Evolutionary conservation across 2,888 invertebrate genomes (phyloP).

Genomic region (Leptopterna dolabrata): DNA sequence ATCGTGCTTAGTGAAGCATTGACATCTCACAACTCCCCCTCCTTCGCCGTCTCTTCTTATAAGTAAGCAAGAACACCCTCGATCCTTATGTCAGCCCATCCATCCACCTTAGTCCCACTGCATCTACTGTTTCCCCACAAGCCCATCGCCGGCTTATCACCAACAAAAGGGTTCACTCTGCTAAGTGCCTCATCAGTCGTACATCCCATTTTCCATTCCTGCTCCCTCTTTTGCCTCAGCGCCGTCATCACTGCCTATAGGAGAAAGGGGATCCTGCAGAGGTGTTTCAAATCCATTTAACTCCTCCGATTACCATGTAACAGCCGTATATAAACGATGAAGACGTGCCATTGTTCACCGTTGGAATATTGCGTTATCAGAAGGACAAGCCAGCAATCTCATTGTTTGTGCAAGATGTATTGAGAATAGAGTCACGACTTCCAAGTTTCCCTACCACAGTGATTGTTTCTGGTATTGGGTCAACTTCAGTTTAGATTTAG

Average conservation of each 20-base stretch:
- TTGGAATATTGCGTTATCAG: not conserved
- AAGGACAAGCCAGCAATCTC: not conserved
- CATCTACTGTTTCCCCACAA: not conserved
- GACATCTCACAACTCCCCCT: not conserved
- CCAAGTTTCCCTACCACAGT: not conserved
- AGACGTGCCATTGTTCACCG: not conserved
- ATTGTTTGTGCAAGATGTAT: not conserved
- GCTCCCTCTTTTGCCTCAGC: not conserved
- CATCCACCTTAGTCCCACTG: not conserved
- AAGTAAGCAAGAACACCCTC: not conserved
- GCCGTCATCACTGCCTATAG: not conserved
- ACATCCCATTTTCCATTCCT: not conserved
- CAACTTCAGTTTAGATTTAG: too few relatives aligned
- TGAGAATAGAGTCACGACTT: not conserved
- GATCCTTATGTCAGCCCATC: not conserved
- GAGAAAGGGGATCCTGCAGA: not conserved
- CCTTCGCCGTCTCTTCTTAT: not conserved
- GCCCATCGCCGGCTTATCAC: constrained; percentile 25
- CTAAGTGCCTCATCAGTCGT: constrained; percentile 48
- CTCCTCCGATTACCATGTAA: constrained; percentile 21
- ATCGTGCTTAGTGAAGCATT: not conserved
- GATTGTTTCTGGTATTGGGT: not conserved
- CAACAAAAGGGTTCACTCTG: constrained; percentile 48
- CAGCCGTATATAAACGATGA: not conserved
- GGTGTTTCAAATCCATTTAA: constrained; percentile 45